phyloP scores from a whole-genome alignment of 1,140 invertebrate genomes.

The Ylistrum balloti region DNA sequence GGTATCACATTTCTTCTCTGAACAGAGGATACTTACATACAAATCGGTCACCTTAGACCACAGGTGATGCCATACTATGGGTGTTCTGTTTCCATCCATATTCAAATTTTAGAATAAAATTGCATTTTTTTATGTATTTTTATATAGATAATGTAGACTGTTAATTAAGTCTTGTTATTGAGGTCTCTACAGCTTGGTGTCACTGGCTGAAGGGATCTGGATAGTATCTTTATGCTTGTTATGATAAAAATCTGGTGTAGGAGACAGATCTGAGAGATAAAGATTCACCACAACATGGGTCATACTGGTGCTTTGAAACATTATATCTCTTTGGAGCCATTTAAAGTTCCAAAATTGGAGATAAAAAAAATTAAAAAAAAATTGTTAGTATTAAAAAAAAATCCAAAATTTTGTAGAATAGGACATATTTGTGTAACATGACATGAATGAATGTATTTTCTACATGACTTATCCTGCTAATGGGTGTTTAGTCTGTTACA shows the following conservation, averaged over 20 bases:
- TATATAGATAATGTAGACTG: neutral
- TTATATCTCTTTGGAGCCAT: neutral
- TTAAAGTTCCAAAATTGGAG: neutral
- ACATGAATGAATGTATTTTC: neutral
- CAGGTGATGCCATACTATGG: neutral
- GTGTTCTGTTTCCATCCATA: neutral
- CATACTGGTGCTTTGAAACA: slow-evolving; percentile 31
- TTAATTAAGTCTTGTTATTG: neutral
- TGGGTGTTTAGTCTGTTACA: neutral
- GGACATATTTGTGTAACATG: neutral
- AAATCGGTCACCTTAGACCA: neutral
- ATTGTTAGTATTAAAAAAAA: neutral
- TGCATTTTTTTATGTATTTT: neutral
- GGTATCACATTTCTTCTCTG: neutral
- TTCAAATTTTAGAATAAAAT: neutral
- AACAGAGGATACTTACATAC: neutral
- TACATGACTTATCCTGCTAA: neutral
- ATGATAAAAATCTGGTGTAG: neutral
- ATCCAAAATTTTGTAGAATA: neutral
- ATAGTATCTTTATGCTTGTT: neutral
- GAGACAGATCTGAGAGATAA: slow-evolving; percentile 20
- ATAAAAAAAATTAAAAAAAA: neutral
- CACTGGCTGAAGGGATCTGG: neutral
- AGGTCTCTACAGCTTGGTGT: neutral
- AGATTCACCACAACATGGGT: neutral